These are phyloP conservation scores for Synergus japonicus DNA, from an alignment of 2,888 invertebrate species.

Conservation along the genomic window DNA sequence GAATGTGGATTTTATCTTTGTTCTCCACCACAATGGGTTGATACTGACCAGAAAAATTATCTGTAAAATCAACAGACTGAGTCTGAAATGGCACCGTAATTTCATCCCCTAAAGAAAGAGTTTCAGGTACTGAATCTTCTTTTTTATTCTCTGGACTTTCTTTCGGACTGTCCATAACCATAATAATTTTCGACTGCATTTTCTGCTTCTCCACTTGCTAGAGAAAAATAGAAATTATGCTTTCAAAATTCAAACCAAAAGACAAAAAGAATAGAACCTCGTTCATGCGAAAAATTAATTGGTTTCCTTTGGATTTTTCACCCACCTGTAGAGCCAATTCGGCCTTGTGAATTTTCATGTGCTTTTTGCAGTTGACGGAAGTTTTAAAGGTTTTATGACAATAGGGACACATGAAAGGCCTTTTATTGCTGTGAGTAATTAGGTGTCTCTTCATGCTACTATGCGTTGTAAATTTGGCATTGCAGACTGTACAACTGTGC, in stretches of 20 bases:
- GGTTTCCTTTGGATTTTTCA: not conserved
- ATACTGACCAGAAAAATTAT: conserved; percentile 66
- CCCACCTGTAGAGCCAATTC: conserved; percentile 77
- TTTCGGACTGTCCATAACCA: conserved; percentile 16
- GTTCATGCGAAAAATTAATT: not conserved
- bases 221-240: conserved; percentile 24
- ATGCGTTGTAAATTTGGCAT: conserved; percentile 75
- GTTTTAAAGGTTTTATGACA: conserved; percentile 76
- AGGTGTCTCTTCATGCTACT: conserved; percentile 76
- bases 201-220: conserved; percentile 68
- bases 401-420: conserved; percentile 75
- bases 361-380: conserved; percentile 82
- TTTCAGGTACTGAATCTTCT: conserved; percentile 55
- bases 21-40: conserved; percentile 56
- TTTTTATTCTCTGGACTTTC: conserved; percentile 43
- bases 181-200: conserved; percentile 50
- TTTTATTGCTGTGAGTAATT: conserved; percentile 76
- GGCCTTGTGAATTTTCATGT: conserved; percentile 82
- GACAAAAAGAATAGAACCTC: not conserved
- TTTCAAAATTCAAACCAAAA: not conserved
- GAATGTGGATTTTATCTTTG: conserved; percentile 62
- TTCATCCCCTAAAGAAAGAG: conserved; percentile 57
- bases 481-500: conserved; percentile 79
- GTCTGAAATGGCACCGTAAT: conserved; percentile 65
- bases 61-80: conserved; percentile 63